Evolutionary conservation across 2,113 vertebrate species (phyloP).

Genomic region (Cyprinodon tularosa): DNA sequence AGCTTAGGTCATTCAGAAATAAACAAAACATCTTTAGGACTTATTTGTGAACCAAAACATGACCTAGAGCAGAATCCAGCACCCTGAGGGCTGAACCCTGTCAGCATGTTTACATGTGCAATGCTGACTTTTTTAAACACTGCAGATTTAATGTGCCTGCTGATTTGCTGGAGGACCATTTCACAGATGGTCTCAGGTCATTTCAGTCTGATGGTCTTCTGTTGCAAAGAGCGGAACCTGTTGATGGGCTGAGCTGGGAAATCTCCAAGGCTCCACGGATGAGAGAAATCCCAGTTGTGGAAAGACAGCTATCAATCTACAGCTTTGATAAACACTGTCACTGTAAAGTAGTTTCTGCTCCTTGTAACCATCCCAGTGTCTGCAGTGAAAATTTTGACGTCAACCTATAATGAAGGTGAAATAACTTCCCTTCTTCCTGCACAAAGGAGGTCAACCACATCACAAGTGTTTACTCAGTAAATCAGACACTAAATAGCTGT

Average conservation of each 20-base stretch:
- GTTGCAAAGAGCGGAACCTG: constrained; percentile 2
- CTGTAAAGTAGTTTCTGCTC: neutral
- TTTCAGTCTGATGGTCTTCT: neutral
- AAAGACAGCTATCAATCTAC: constrained; percentile 8
- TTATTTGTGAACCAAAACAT: constrained; percentile 3
- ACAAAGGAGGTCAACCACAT: neutral
- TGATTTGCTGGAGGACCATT: neutral
- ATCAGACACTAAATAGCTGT: neutral
- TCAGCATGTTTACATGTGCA: neutral
- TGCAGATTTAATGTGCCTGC: neutral
- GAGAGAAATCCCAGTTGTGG: constrained; percentile 4
- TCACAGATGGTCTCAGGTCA: neutral
- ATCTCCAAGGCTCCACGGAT: constrained; percentile 2
- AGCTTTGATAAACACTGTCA: neutral
- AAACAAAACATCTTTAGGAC: neutral
- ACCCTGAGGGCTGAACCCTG: neutral
- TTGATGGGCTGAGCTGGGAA: neutral
- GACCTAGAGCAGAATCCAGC: neutral
- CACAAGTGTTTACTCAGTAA: neutral
- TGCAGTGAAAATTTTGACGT: neutral
- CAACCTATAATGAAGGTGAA: neutral
- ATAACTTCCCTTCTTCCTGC: neutral
- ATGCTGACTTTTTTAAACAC: neutral
- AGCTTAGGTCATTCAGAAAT: neutral
- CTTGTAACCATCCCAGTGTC: neutral